These are phyloP conservation scores for Monochamus alternatus DNA, from an alignment of 2,888 invertebrate genomes.

Conservation along the genomic window DNA sequence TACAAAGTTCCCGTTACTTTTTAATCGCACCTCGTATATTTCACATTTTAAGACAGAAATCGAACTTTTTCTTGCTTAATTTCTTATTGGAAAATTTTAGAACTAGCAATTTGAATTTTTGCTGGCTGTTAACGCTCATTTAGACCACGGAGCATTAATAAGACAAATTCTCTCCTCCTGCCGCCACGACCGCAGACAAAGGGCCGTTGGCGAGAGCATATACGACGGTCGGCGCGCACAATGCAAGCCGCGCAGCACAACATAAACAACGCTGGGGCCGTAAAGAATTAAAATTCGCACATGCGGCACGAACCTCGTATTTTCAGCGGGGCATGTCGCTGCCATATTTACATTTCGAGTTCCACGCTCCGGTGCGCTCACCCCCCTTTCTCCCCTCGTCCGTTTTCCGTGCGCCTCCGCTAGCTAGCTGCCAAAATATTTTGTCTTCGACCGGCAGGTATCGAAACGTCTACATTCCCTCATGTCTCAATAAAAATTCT, in stretches of 20 bases:
- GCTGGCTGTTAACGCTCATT: too few relatives aligned
- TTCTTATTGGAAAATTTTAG: too few relatives aligned
- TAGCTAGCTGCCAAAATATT: constrained; percentile 47
- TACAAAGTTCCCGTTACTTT: too few relatives aligned
- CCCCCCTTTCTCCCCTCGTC: constrained; percentile 13
- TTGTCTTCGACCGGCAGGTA: constrained; percentile 41
- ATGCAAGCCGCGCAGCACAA: constrained; percentile 65
- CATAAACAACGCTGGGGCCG: constrained; percentile 65
- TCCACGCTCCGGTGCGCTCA: constrained; percentile 37
- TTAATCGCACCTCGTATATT: too few relatives aligned
- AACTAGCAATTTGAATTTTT: too few relatives aligned
- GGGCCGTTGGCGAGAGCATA: too few relatives aligned
- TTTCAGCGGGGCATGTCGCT: constrained; percentile 61
- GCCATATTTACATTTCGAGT: constrained; percentile 61
- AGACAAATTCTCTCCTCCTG: neutral
- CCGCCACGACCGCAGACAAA: neutral
- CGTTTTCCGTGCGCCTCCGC: constrained; percentile 35
- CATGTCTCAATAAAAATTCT: constrained; percentile 27
- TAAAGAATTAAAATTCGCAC: constrained; percentile 70
- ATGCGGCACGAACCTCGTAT: constrained; percentile 68
- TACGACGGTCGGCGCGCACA: constrained; percentile 51
- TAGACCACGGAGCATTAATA: too few relatives aligned
- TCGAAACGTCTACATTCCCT: constrained; percentile 35
- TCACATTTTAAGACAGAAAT: too few relatives aligned
- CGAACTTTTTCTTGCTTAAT: too few relatives aligned